Evolutionary conservation across 1,140 invertebrate genomes (phyloP).

Genomic region (Aphelinus atriplicis): DNA sequence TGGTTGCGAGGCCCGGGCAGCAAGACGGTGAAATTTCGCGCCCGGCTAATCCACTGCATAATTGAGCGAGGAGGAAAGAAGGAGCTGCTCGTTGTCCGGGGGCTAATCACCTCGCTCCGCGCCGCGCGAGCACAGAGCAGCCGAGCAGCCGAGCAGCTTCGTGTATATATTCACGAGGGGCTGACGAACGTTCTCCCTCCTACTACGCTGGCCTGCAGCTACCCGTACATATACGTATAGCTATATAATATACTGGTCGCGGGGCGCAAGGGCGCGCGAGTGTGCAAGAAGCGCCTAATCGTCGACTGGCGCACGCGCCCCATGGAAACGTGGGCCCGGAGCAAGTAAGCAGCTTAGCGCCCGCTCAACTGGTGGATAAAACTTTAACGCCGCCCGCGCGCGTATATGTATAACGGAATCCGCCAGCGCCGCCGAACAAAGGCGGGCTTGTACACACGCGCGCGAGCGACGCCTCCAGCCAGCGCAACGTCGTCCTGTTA

Average conservation of each 20-base stretch:
- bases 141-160: no score
- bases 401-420: neutral
- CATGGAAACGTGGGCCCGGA: neutral
- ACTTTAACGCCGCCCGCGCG: neutral
- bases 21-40: neutral
- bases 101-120: neutral
- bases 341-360: neutral
- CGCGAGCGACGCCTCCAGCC: no score
- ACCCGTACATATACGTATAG: no score
- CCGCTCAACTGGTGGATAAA: neutral
- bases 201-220: no score
- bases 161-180: constrained; percentile 2
- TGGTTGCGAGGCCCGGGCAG: no score
- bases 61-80: neutral
- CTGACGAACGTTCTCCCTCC: neutral
- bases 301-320: neutral
- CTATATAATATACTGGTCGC: no score
- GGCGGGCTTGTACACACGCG: no score
- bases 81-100: neutral
- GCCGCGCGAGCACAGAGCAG: neutral
- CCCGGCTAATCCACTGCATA: neutral
- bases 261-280: no score
- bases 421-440: neutral
- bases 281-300: neutral
- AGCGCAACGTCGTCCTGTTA: constrained; percentile 1